A percentile compares a stretch with the other conserved stretches of the same genome.
phyloP scores from a whole-genome alignment of 2,113 vertebrate genomes.

The Bettongia penicillata region DNA sequence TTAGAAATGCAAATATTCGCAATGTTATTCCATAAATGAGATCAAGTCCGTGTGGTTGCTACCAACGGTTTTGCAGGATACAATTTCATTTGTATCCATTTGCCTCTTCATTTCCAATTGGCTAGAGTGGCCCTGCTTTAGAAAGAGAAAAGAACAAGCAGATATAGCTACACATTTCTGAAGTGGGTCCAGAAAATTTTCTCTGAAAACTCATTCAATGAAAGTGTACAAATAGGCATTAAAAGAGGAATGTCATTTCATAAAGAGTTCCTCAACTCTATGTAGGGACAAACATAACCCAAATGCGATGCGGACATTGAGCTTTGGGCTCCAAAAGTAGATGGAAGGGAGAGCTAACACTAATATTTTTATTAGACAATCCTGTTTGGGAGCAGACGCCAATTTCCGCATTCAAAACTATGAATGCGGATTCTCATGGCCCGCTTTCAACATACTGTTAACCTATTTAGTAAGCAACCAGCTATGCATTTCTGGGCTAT shows the following conservation, averaged over 20 bases:
- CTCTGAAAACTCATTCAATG: slow-evolving; percentile 75
- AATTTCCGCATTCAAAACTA: slow-evolving; percentile 72
- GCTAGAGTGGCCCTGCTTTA: slow-evolving; percentile 75
- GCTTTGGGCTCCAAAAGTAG: slow-evolving; percentile 74
- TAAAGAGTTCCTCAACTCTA: slow-evolving; percentile 78
- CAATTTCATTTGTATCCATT: slow-evolving; percentile 80
- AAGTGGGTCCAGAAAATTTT: slow-evolving; percentile 79
- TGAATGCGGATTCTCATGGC: slow-evolving; percentile 77
- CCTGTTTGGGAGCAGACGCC: slow-evolving; percentile 74
- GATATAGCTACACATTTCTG: slow-evolving; percentile 75
- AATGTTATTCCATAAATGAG: slow-evolving; percentile 83
- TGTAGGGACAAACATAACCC: slow-evolving; percentile 78
- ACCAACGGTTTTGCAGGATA: slow-evolving; percentile 80
- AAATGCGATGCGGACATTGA: slow-evolving; percentile 71
- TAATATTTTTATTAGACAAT: slow-evolving; percentile 77
- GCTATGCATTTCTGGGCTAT: slow-evolving; percentile 68
- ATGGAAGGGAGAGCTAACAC: slow-evolving; percentile 76
- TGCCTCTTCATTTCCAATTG: slow-evolving; percentile 72
- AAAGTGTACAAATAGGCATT: slow-evolving; percentile 78
- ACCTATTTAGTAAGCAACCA: slow-evolving; percentile 76
- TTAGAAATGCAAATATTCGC: slow-evolving; percentile 78
- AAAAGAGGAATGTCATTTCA: slow-evolving; percentile 79
- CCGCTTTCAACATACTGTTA: slow-evolving; percentile 75
- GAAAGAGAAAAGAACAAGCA: slow-evolving; percentile 65
- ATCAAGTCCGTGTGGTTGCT: slow-evolving; percentile 73